A percentile compares a stretch with the other conserved stretches of the same genome.
phyloP scores from a whole-genome alignment of 35 echinoderm and acorn worm genomes.

The Heliocidaris erythrogramma region DNA sequence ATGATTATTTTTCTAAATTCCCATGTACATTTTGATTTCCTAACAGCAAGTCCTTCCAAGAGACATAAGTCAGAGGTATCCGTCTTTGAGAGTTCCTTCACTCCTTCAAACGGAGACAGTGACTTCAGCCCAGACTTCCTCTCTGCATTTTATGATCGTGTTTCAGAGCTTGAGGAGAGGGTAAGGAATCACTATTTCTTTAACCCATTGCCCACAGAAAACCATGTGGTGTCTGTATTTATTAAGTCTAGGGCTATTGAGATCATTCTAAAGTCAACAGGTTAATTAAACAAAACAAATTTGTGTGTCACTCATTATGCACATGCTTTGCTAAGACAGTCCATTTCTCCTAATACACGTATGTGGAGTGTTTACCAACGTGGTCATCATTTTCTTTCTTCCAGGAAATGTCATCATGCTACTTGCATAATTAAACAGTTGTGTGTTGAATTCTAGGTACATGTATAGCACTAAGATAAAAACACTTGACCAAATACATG shows the following conservation, averaged over 20 bases:
- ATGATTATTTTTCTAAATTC: background rate
- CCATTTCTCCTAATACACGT: background rate
- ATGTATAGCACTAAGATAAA: too few species aligned
- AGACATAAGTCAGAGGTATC: constrained; percentile 56
- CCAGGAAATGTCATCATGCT: background rate
- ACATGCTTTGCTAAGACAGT: background rate
- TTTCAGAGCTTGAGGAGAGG: constrained; percentile 84
- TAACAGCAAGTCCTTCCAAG: constrained; percentile 7
- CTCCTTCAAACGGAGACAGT: constrained; percentile 47
- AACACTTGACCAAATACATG: too few species aligned
- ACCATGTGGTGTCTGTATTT: too few species aligned
- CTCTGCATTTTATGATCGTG: constrained; percentile 72
- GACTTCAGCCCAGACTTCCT: constrained; percentile 54
- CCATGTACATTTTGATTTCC: background rate
- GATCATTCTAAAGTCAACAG: too few species aligned
- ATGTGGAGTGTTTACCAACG: too few species aligned
- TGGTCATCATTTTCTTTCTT: background rate
- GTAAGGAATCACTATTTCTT: constrained; percentile 35
- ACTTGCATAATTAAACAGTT: too few species aligned
- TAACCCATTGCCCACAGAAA: too few species aligned
- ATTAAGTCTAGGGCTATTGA: too few species aligned
- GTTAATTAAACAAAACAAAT: too few species aligned
- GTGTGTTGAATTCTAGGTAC: too few species aligned
- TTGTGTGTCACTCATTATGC: too few species aligned
- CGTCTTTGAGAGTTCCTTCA: constrained; percentile 64